Evolutionary conservation across 2,113 vertebrate genomes (phyloP), one percentile per base, ranked within the genome.

Genomic region (Lepus timidus): DNA sequence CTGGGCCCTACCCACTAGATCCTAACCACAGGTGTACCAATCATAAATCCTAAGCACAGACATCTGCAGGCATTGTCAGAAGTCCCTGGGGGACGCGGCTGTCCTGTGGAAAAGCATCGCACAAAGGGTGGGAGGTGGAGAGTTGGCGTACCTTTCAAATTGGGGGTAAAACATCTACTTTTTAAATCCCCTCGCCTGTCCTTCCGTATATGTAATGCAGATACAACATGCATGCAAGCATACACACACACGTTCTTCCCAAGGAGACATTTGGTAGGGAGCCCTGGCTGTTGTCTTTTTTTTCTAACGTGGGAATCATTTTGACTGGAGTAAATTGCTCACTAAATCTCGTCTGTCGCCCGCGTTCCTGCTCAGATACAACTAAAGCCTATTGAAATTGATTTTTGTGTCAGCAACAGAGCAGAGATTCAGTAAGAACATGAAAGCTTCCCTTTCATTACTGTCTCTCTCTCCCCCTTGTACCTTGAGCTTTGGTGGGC

Each of bases 351-450:
- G 84, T 97, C 95, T 88, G 93, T 96, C 71, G 4, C 95, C 80
- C 64, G 58, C 1, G 44, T 90, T 95, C 81, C 95, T 96, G 94
- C 83, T 95, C 95, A 95, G 93, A 85, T 95, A 90, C 88, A 93
- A 55, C 85, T 88, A 96, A 96, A 95, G 94, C 95, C 96, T 83
- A 52, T 58, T 94, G 94, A 95, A 96, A 97, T 95, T 95, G 95
- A 96, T 97, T 97, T 96, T 93, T 82, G 68, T 97, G 83, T 39
- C 51, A 94, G 85, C 79, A 6, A 0, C 71, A 70, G 93, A 94
- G 86, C 88, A 16, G 14, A 78, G 33, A 94, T 3, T 73, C 93
- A 90, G 55, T 85, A 51, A 87, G 86, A 85, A 90, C 64, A 23
- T 36, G 6, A 70, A 81, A 52, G 87, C 91, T 91, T 92, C 95